phyloP scores from a whole-genome alignment of 2,888 invertebrate genomes.

The Napeogenes sylphis region DNA sequence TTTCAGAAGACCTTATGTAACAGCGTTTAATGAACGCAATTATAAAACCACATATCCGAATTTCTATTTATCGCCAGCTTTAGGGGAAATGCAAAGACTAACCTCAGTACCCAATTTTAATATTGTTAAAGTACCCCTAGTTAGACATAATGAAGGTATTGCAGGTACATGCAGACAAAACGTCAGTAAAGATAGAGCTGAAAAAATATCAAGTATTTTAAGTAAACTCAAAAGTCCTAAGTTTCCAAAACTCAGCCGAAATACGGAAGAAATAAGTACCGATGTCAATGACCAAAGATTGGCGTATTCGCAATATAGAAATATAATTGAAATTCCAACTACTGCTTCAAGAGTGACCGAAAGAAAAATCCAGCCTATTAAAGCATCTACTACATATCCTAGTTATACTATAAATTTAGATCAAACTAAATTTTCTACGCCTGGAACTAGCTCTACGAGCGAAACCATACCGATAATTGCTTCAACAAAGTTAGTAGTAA shows the following conservation, averaged over 20 bases:
- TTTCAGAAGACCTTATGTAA: background rate
- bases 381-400: too few species aligned
- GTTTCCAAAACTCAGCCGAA: background rate
- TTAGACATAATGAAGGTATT: background rate
- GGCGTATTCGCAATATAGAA: background rate
- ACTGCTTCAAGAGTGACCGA: background rate
- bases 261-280: background rate
- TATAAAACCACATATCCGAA: background rate
- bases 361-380: too few species aligned
- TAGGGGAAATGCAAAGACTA: background rate
- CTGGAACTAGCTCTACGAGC: too few species aligned
- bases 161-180: background rate
- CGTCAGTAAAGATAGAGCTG: too few species aligned
- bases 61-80: background rate
- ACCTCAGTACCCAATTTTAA: background rate
- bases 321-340: background rate
- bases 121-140: background rate
- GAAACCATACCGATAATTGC: too few species aligned
- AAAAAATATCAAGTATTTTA: too few species aligned
- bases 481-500: too few species aligned
- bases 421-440: too few species aligned
- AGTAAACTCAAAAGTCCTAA: background rate
- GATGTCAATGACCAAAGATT: background rate
- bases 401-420: too few species aligned
- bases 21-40: background rate